These are phyloP conservation scores for Pheosia gnoma DNA, from an alignment of 2,888 invertebrate genomes.

Conservation along the genomic window DNA sequence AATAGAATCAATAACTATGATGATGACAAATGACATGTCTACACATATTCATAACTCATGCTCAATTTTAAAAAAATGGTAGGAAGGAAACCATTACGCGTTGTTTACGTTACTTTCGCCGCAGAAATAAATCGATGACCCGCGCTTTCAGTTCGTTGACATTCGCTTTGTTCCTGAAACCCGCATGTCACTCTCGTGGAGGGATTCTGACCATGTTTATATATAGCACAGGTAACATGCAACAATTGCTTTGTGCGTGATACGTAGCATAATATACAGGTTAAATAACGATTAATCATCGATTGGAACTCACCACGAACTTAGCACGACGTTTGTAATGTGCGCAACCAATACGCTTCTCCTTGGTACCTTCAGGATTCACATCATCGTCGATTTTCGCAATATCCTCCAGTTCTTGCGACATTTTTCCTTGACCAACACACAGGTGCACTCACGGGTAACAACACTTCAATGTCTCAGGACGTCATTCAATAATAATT, in stretches of 20 bases:
- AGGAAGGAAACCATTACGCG: neutral
- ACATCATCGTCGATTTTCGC: slow-evolving; percentile 48
- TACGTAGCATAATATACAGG: slow-evolving; percentile 12
- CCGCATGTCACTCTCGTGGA: slow-evolving; percentile 47
- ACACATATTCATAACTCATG: neutral
- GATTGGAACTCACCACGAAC: slow-evolving; percentile 88
- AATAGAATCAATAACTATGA: slow-evolving; percentile 8
- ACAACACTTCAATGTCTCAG: slow-evolving; percentile 33
- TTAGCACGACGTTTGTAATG: slow-evolving; percentile 94
- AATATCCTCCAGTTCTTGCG: slow-evolving; percentile 54
- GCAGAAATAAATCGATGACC: slow-evolving; percentile 31
- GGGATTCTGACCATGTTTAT: slow-evolving; percentile 58
- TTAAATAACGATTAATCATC: slow-evolving; percentile 11
- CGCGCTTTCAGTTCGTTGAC: slow-evolving; percentile 55
- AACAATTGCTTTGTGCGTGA: slow-evolving; percentile 9
- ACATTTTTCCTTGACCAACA: slow-evolving; percentile 55
- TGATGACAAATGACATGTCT: neutral
- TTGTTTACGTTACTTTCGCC: slow-evolving; percentile 15
- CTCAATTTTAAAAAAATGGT: neutral
- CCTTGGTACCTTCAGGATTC: slow-evolving; percentile 51
- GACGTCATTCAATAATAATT: slow-evolving; percentile 24
- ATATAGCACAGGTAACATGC: slow-evolving; percentile 54
- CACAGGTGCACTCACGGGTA: slow-evolving; percentile 25
- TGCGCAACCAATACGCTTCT: slow-evolving; percentile 88
- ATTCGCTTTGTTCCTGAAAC: slow-evolving; percentile 60